These are phyloP conservation scores for Spheniscus mendiculus DNA, from an alignment of 2,113 vertebrate genomes.

Conservation along the genomic window DNA sequence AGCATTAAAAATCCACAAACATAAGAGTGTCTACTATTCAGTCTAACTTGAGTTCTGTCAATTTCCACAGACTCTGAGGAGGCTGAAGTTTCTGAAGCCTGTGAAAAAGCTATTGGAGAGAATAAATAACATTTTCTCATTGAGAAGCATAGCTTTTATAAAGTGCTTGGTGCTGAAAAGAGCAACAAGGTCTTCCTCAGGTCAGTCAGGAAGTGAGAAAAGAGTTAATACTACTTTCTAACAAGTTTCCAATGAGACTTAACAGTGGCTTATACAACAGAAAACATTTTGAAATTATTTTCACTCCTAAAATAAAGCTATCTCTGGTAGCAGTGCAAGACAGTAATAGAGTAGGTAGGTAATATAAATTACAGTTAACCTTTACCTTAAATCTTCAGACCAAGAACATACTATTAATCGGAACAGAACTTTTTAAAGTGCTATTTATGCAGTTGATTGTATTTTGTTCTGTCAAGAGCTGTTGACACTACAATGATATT, in stretches of 20 bases:
- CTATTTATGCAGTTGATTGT: background rate
- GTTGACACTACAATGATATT: background rate
- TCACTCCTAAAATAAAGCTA: conserved; percentile 14
- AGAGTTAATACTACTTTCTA: background rate
- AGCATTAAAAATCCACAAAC: background rate
- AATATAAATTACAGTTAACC: background rate
- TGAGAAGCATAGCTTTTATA: background rate
- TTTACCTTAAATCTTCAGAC: background rate
- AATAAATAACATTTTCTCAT: background rate
- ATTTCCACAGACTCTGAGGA: background rate
- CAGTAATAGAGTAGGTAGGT: background rate
- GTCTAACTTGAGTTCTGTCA: background rate
- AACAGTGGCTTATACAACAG: background rate
- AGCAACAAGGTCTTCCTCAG: background rate
- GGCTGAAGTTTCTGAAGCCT: background rate
- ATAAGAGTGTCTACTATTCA: background rate
- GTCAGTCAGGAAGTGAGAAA: background rate
- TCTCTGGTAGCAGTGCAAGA: background rate
- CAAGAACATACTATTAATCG: background rate
- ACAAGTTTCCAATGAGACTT: background rate
- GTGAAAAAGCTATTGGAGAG: background rate
- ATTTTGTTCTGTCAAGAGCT: background rate
- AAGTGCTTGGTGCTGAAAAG: background rate
- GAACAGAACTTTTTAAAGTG: background rate
- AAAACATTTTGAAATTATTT: conserved; percentile 48